These are phyloP conservation scores for Synanthedon formicaeformis DNA, from an alignment of 2,888 invertebrate species.

Conservation along the genomic window DNA sequence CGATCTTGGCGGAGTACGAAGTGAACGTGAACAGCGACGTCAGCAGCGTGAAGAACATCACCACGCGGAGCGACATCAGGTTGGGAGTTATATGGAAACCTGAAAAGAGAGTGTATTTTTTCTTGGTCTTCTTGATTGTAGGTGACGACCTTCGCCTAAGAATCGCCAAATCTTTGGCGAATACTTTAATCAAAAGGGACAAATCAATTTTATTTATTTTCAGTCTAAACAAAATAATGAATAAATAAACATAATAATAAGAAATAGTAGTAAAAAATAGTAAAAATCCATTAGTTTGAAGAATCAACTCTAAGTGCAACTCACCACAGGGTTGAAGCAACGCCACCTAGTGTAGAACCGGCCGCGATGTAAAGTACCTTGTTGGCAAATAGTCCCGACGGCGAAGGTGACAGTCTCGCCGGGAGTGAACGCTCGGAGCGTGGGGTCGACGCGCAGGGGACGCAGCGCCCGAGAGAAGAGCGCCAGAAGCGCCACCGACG, in stretches of 20 bases:
- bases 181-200: too few species aligned
- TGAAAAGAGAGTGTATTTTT: slow-evolving; percentile 10
- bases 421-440: slow-evolving; percentile 22
- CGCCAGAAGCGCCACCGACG: slow-evolving; percentile 17
- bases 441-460: slow-evolving; percentile 7
- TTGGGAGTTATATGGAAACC: slow-evolving; percentile 58
- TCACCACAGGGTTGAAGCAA: too few species aligned
- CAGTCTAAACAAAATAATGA: too few species aligned
- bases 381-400: slow-evolving; percentile 72
- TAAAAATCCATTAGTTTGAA: too few species aligned
- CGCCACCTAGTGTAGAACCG: too few species aligned
- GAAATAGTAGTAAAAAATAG: too few species aligned
- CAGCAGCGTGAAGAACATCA: slow-evolving; percentile 67
- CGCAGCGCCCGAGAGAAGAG: slow-evolving; percentile 21
- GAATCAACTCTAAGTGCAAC: too few species aligned
- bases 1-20: slow-evolving; percentile 76
- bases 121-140: too few species aligned
- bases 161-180: too few species aligned
- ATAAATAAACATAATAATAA: too few species aligned
- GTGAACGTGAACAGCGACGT: slow-evolving; percentile 72
- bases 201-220: too few species aligned
- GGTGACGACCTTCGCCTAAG: too few species aligned
- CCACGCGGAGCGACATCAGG: slow-evolving; percentile 61
- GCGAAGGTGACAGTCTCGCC: slow-evolving; percentile 66
- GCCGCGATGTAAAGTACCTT: slow-evolving; percentile 39